phyloP scores from a whole-genome alignment of 2,113 vertebrate species.

The Uropsilus gracilis region DNA sequence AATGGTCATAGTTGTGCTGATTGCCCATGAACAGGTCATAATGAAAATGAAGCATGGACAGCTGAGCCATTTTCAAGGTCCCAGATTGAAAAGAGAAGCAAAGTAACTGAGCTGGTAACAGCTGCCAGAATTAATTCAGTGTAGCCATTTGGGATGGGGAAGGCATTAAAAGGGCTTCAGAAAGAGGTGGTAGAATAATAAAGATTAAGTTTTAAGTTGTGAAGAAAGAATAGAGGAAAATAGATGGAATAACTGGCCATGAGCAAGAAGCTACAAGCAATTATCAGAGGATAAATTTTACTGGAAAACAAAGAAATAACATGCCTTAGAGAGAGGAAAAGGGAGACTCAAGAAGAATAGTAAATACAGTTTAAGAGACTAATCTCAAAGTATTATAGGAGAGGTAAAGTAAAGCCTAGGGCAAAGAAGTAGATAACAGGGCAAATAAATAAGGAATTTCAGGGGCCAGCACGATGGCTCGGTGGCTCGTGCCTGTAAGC shows the following conservation, averaged over 20 bases:
- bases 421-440: not conserved
- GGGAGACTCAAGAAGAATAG: not conserved
- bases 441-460: not conserved
- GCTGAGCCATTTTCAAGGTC: slow-evolving; percentile 42
- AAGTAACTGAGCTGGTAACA: slow-evolving; percentile 22
- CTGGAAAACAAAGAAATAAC: not conserved
- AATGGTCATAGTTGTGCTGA: not conserved
- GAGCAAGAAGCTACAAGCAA: not conserved
- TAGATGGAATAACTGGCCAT: slow-evolving; percentile 35
- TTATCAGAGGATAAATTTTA: not conserved
- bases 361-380: slow-evolving; percentile 18
- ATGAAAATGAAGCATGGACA: slow-evolving; percentile 36
- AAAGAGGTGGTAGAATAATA: slow-evolving; percentile 24
- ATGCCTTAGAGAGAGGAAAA: not conserved
- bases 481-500: too few relatives aligned
- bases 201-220: slow-evolving; percentile 22
- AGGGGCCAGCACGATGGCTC: too few relatives aligned
- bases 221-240: slow-evolving; percentile 22
- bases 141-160: not conserved
- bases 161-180: slow-evolving; percentile 46
- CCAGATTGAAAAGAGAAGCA: slow-evolving; percentile 43
- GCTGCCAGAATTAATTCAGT: slow-evolving; percentile 30
- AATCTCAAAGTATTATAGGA: not conserved
- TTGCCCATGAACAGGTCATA: not conserved
- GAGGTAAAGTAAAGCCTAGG: not conserved